Evolutionary conservation across 2,888 invertebrate species (phyloP).

Genomic region (Rhagophthalmus giganteus): DNA sequence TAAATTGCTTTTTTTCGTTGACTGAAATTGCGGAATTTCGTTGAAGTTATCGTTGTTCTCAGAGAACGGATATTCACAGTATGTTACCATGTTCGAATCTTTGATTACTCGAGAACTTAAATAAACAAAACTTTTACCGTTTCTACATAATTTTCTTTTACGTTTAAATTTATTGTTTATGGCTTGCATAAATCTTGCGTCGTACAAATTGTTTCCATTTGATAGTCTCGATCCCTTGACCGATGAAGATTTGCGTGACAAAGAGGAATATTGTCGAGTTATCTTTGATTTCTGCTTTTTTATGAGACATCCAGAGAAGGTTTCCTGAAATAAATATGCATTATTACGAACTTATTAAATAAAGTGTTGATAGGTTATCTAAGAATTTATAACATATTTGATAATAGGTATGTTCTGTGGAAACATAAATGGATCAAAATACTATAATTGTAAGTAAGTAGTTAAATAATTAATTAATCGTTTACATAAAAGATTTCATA

Average conservation of each 20-base stretch:
- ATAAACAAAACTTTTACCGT: slow-evolving; percentile 3
- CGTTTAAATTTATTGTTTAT: neutral
- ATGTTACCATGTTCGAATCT: neutral
- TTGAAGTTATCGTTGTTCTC: neutral
- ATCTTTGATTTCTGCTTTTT: neutral
- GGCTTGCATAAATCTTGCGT: neutral
- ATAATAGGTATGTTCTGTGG: too few species aligned
- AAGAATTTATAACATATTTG: neutral
- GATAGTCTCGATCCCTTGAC: slow-evolving; percentile 1
- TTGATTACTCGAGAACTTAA: slow-evolving; percentile 5
- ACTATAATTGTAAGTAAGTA: too few species aligned
- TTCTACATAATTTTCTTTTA: slow-evolving; percentile 6
- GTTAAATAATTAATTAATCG: too few species aligned
- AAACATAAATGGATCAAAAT: too few species aligned
- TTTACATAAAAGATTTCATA: too few species aligned
- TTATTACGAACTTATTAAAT: neutral
- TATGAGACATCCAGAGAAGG: slow-evolving; percentile 1
- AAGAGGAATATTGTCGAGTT: slow-evolving; percentile 5
- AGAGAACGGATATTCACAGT: neutral
- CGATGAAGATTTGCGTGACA: slow-evolving; percentile 7
- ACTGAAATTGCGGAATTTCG: too few species aligned
- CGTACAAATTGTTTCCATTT: slow-evolving; percentile 2
- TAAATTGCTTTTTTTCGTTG: too few species aligned
- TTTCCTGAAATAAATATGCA: slow-evolving; percentile 9
- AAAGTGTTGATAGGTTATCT: neutral